Percentiles rank a stretch among this genome's conserved stretches.
Evolutionary conservation across 2,888 invertebrate genomes (phyloP).

Genomic region (Poecilobothrus nobilitatus): DNA sequence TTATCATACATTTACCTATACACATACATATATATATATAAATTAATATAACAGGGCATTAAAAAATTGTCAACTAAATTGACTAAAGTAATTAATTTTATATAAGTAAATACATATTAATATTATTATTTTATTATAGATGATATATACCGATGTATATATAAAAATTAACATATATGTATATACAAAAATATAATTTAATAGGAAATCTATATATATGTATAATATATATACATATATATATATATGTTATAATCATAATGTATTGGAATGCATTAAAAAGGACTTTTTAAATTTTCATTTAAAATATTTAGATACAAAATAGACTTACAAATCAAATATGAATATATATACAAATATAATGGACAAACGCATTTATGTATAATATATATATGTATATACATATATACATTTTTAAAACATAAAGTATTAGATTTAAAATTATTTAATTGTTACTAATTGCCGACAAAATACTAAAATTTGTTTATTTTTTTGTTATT

Average conservation of each 20-base stretch:
- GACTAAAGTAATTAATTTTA: conserved; percentile 5
- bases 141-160: not conserved
- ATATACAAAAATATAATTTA: no score
- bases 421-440: not conserved
- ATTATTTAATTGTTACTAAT: not conserved
- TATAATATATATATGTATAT: not conserved
- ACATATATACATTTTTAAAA: no score
- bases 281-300: no score
- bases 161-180: not conserved
- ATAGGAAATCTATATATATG: no score
- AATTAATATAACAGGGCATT: not conserved
- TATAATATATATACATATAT: not conserved
- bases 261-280: no score
- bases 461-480: not conserved
- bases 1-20: no score
- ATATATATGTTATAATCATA: not conserved
- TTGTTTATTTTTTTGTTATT: not conserved
- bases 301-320: no score
- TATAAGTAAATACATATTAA: not conserved
- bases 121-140: not conserved
- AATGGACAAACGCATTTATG: not conserved
- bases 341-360: no score
- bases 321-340: no score
- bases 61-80: not conserved
- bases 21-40: not conserved